Conservation (phyloP, 2,113 vertebrate genomes). For the Pungitius pungitius region DNA sequence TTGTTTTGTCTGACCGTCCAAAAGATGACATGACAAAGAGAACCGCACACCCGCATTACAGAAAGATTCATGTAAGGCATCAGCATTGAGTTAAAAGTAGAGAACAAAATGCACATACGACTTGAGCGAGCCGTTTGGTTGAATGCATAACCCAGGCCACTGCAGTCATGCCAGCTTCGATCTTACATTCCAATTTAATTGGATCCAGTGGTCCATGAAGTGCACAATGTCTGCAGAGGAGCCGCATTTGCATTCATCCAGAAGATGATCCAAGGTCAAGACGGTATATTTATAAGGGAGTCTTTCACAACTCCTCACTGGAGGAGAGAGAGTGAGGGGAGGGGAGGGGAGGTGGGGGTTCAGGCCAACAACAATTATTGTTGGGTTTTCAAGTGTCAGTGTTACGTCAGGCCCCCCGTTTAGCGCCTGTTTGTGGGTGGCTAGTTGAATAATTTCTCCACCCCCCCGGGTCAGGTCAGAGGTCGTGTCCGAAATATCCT, state of each 20-base stretch:
- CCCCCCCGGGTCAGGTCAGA: slow-evolving; percentile 48
- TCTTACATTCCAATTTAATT: slow-evolving; percentile 30
- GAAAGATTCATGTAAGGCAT: not conserved
- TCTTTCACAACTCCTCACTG: not conserved
- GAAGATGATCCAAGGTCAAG: slow-evolving; percentile 1
- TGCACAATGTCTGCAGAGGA: slow-evolving; percentile 19
- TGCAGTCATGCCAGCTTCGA: slow-evolving; percentile 5
- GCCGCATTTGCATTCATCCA: slow-evolving; percentile 11
- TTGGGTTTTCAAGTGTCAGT: slow-evolving; percentile 9
- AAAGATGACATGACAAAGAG: not conserved
- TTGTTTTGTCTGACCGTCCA: slow-evolving; percentile 2
- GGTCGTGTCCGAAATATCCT: slow-evolving; percentile 52
- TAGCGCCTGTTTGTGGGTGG: not conserved
- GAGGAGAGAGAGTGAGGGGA: too few relatives aligned
- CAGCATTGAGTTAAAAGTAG: not conserved
- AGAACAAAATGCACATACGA: slow-evolving; percentile 10
- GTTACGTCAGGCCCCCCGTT: slow-evolving; percentile 20
- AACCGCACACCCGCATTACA: not conserved
- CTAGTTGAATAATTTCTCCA: slow-evolving; percentile 42
- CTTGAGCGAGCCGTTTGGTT: slow-evolving; percentile 9
- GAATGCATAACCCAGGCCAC: slow-evolving; percentile 21
- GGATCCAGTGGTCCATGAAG: slow-evolving; percentile 40
- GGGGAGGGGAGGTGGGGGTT: too few relatives aligned
- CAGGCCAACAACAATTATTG: slow-evolving; percentile 1
- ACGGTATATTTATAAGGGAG: not conserved